phyloP scores from a whole-genome alignment of 2,888 invertebrate genomes.

The Eucriotettix oculatus region DNA sequence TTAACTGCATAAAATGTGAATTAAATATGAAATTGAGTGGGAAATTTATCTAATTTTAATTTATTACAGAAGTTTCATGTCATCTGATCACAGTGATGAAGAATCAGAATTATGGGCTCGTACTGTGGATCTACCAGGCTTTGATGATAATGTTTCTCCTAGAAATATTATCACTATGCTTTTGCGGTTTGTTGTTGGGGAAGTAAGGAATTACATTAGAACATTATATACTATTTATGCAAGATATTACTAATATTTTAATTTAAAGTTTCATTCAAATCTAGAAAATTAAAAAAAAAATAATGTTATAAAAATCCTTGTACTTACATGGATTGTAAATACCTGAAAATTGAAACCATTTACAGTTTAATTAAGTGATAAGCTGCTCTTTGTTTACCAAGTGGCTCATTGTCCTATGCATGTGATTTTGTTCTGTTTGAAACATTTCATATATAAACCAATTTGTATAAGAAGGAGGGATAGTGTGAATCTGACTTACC shows the following conservation, averaged over 20 bases:
- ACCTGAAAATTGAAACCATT: too few species aligned
- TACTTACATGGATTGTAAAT: too few species aligned
- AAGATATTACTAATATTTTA: background rate
- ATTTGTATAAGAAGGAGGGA: too few species aligned
- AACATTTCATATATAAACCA: too few species aligned
- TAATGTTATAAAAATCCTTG: too few species aligned
- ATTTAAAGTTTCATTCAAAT: background rate
- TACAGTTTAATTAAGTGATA: too few species aligned
- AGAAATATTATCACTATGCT: slow-evolving; percentile 55
- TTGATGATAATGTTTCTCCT: slow-evolving; percentile 69
- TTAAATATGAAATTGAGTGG: background rate
- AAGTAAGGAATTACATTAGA: slow-evolving; percentile 24
- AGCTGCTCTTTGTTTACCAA: too few species aligned
- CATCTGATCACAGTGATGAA: slow-evolving; percentile 52
- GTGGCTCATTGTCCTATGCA: too few species aligned
- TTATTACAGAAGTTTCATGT: slow-evolving; percentile 29
- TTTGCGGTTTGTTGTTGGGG: slow-evolving; percentile 53
- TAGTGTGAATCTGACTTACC: too few species aligned
- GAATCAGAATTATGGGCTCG: slow-evolving; percentile 58
- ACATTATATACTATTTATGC: background rate
- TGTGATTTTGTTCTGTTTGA: too few species aligned
- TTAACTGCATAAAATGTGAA: background rate
- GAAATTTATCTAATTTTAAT: slow-evolving; percentile 1
- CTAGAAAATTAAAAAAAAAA: background rate
- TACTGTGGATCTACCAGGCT: slow-evolving; percentile 58